Conservation (phyloP, 2,797 vertebrate species). For the Microctenopoma lineatum region DNA sequence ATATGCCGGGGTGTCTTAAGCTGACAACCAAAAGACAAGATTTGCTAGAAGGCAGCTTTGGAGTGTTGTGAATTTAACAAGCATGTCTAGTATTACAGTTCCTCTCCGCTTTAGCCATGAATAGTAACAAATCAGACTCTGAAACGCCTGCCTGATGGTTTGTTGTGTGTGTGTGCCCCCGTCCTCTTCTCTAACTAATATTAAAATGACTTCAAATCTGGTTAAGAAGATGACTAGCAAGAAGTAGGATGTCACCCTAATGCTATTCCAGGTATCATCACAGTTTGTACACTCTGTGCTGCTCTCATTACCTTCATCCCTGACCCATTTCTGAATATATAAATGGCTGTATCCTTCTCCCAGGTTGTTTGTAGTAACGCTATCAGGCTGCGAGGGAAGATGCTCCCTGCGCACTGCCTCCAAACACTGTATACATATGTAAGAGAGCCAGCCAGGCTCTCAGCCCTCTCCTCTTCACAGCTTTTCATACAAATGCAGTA, state of each 20-base stretch:
- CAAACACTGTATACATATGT: conserved; percentile 83
- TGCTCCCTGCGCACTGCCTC: conserved; percentile 63
- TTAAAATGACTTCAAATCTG: conserved; percentile 78
- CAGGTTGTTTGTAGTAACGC: conserved; percentile 70
- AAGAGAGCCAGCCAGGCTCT: conserved; percentile 74
- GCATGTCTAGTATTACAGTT: conserved; percentile 84
- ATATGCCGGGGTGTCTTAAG: conserved; percentile 83
- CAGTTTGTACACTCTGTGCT: conserved; percentile 58
- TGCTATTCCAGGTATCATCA: conserved; percentile 64
- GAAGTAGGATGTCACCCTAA: conserved; percentile 62
- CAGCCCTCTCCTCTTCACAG: conserved; percentile 71
- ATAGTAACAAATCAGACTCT: conserved; percentile 85
- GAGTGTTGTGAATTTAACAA: conserved; percentile 89
- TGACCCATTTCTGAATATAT: conserved; percentile 77
- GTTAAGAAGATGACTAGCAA: conserved; percentile 78
- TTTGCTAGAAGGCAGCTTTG: conserved; percentile 84
- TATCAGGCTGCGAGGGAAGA: conserved; percentile 45
- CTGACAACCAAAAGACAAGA: conserved; percentile 84
- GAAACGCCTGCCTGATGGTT: conserved; percentile 80
- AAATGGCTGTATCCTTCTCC: conserved; percentile 62
- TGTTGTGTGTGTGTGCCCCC: conserved; percentile 75
- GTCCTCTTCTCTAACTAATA: conserved; percentile 69
- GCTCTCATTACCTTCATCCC: conserved; percentile 75
- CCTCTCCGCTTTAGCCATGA: conserved; percentile 84
- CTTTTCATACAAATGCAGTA: conserved; percentile 84